Conservation (phyloP, 2,888 invertebrate species). For the Drosophila mayaguana region DNA sequence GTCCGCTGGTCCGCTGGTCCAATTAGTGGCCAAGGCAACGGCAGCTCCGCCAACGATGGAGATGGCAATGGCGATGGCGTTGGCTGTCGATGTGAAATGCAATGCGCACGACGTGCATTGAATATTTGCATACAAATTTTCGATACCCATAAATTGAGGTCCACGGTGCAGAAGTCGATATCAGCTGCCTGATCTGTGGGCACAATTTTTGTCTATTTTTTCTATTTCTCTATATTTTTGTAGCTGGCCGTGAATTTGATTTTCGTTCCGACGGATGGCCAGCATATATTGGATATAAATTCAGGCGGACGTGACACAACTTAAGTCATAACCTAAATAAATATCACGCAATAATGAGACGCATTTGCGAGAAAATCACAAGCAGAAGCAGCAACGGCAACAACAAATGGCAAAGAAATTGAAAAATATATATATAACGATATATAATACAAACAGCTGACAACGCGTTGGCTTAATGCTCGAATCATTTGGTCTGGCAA, state of each 20-base stretch:
- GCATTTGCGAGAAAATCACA: conserved; percentile 71
- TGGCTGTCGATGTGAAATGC: conserved; percentile 44
- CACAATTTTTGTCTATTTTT: conserved; percentile 20
- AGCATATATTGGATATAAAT: conserved; percentile 79
- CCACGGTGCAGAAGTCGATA: conserved; percentile 27
- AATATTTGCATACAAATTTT: conserved; percentile 78
- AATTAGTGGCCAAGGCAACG: conserved; percentile 66
- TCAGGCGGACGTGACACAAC: conserved; percentile 76
- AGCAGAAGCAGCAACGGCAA: conserved; percentile 4
- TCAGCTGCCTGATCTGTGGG: conserved; percentile 45
- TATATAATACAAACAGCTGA: conserved; percentile 48
- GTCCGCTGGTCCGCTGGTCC: no score
- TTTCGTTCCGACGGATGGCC: conserved; percentile 58
- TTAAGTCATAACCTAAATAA: conserved; percentile 80
- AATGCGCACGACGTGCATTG: conserved; percentile 72
- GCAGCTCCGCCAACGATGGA: conserved; percentile 2
- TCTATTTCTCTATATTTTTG: conserved; percentile 1
- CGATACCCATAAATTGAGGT: conserved; percentile 49
- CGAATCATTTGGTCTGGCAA: conserved; percentile 76
- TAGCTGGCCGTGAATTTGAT: conserved; percentile 62
- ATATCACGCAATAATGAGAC: conserved; percentile 78
- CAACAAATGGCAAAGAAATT: conserved; percentile 21
- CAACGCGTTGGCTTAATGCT: conserved; percentile 67
- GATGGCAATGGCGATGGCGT: conserved; percentile 11
- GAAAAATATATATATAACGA: conserved; percentile 25